Percentiles rank a stretch among this genome's conserved stretches.
phyloP scores from a whole-genome alignment of 2,888 invertebrate genomes.

The Tricholauxania praeusta region DNA sequence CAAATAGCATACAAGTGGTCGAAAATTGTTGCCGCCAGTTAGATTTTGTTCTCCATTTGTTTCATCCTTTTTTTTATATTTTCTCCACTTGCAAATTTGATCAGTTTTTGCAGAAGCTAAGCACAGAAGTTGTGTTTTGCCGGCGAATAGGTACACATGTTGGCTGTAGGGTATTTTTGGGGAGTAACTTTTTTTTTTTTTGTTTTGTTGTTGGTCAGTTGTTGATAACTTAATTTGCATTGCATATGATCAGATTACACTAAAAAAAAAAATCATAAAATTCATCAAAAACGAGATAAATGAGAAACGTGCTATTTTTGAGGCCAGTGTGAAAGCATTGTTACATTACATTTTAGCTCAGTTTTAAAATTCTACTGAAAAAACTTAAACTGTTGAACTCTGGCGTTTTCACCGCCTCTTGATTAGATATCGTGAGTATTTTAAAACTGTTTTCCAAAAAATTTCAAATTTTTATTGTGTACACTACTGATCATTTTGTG shows the following conservation, averaged over 20 bases:
- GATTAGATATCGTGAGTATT: no score
- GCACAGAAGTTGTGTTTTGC: constrained; percentile 21
- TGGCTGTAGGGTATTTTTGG: constrained; percentile 16
- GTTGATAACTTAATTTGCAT: constrained; percentile 56
- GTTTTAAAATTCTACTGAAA: no score
- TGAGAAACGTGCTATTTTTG: no score
- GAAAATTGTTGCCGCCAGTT: constrained; percentile 30
- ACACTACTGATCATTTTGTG: no score
- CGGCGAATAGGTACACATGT: not conserved
- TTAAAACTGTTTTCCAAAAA: no score
- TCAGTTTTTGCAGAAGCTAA: constrained; percentile 5
- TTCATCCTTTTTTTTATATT: not conserved
- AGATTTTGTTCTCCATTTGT: not conserved
- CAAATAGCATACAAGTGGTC: constrained; percentile 31
- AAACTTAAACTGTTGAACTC: no score
- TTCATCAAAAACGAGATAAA: no score
- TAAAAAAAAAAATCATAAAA: not conserved
- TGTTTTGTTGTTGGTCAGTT: not conserved
- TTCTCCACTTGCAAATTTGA: not conserved
- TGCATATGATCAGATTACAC: constrained; percentile 39
- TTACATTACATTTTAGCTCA: no score
- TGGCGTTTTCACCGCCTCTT: no score
- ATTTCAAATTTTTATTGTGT: no score
- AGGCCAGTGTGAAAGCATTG: no score
- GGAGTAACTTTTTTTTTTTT: no score